Conservation (phyloP, 92 coral and sea anemone species). For the Porites lobata region DNA sequence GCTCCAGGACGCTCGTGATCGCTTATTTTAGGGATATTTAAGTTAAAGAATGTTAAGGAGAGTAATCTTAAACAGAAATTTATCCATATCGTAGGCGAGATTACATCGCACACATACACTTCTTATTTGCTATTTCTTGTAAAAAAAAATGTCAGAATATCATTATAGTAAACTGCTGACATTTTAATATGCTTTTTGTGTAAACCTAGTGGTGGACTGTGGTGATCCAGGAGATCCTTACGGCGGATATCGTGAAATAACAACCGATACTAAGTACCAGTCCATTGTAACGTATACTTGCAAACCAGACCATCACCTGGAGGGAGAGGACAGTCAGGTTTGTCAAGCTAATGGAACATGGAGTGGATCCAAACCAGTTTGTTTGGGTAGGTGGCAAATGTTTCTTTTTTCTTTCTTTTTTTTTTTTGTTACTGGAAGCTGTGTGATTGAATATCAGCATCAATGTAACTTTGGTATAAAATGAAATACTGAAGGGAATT, state of each 20-base stretch:
- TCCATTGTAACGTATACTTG: conserved; percentile 85
- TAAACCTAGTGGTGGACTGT: conserved; percentile 79
- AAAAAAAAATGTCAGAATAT: not conserved
- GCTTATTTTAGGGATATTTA: too few relatives aligned
- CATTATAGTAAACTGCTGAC: too few relatives aligned
- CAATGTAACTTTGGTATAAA: too few relatives aligned
- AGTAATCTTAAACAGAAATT: too few relatives aligned
- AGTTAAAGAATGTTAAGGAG: too few relatives aligned
- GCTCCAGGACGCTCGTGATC: too few relatives aligned
- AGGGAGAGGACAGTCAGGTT: conserved; percentile 79
- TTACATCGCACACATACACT: too few relatives aligned
- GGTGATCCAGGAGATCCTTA: conserved; percentile 82
- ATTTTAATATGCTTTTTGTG: too few relatives aligned
- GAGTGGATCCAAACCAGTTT: conserved; percentile 87
- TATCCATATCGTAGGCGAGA: too few relatives aligned
- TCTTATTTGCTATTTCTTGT: not conserved
- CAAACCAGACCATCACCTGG: conserved; percentile 85
- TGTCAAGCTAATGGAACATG: conserved; percentile 89
- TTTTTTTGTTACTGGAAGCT: not conserved
- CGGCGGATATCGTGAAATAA: conserved; percentile 77
- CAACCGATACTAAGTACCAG: conserved; percentile 83
- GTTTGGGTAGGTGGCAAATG: conserved; percentile 71
- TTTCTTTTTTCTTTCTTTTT: not conserved
- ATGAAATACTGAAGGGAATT: too few relatives aligned
- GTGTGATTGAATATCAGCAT: not conserved